Base-by-base conservation (phyloP, 2,113 vertebrate species). In the Perca schrenkii region DNA sequence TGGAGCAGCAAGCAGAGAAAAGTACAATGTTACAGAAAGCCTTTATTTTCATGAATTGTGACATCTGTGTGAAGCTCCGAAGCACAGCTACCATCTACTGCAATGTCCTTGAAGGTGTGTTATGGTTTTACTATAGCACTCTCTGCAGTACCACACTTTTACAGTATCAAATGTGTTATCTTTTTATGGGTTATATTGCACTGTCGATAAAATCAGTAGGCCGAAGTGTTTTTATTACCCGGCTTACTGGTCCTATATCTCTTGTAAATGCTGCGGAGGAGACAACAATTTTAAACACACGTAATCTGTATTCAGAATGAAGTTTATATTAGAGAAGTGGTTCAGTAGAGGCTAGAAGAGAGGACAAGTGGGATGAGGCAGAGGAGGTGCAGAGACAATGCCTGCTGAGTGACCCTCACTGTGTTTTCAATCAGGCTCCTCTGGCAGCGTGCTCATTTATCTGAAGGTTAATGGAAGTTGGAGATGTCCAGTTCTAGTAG, bases 401-500 rank as follows among this genome's bases (percentile, higher is more conserved):
- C 62, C 67, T 34, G 67, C 77, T 86, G 83, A 28, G 28, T 28
- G 28, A 88, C 80, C 87, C 69, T 28, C 61, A 60, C 65, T 86
- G 36, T 73, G 82, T 79, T 86, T 85, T 87, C 83, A 81, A 61
- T 76, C 69, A 80, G 64, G 56, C 36, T 82, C 74, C 57, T 63
- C 56, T 84, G 83, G 63, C 86, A 79, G 80, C 2, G 0, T 54
- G 60, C 57, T 58, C 50, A 78, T 82, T 88, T 66, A 80, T 82
- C 57, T 65, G 54, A 73, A 87, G 86, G 83, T 84, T 84, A 88
- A 90, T 86, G 70, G 80, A 86, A 82, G 60, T 62, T 71, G 60
- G 70, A 79, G 83, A 81, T 75, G 75, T 70, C 21, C 72, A 72
- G 31, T 66, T 83, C 54, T 15, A 77, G 40, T 10, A 40, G 40